These are phyloP conservation scores for Maniola jurtina DNA, from an alignment of 1,140 invertebrate genomes.

Conservation along the genomic window DNA sequence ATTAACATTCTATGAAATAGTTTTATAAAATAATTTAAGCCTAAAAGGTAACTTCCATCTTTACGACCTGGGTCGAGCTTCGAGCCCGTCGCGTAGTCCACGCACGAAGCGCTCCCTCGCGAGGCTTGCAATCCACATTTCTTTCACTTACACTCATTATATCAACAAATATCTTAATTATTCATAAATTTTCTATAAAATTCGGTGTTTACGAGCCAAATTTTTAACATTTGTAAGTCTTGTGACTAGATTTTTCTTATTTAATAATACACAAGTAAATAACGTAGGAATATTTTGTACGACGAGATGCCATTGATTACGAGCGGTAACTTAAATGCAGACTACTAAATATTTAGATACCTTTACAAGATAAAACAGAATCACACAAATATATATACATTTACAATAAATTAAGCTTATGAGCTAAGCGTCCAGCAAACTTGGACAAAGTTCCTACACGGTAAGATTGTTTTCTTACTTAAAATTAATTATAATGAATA, in stretches of 20 bases:
- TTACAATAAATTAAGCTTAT: conserved; percentile 75
- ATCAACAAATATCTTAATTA: conserved; percentile 61
- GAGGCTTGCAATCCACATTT: conserved; percentile 20
- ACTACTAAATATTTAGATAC: conserved; percentile 68
- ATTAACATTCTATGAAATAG: conserved; percentile 66
- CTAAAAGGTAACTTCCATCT: conserved; percentile 76
- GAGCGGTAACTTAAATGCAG: conserved; percentile 78
- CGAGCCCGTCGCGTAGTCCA: conserved; percentile 9
- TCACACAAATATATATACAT: conserved; percentile 69
- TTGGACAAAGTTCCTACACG: conserved; percentile 48
- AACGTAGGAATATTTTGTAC: conserved; percentile 79
- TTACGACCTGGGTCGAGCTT: conserved; percentile 26
- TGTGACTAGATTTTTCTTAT: conserved; percentile 77
- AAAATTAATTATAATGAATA: conserved; percentile 28
- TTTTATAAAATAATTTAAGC: conserved; percentile 72
- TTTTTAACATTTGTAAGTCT: conserved; percentile 77
- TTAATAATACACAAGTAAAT: conserved; percentile 76
- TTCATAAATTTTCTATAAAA: conserved; percentile 62
- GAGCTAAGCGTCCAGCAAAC: conserved; percentile 35
- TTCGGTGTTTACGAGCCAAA: conserved; percentile 65
- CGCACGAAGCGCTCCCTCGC: conserved; percentile 9
- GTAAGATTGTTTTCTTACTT: conserved; percentile 59
- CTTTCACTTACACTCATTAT: conserved; percentile 38
- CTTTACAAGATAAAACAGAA: conserved; percentile 65
- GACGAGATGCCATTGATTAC: conserved; percentile 78